Conservation (phyloP, 2,797 vertebrate genomes). For the Rhynchonycteris naso region DNA sequence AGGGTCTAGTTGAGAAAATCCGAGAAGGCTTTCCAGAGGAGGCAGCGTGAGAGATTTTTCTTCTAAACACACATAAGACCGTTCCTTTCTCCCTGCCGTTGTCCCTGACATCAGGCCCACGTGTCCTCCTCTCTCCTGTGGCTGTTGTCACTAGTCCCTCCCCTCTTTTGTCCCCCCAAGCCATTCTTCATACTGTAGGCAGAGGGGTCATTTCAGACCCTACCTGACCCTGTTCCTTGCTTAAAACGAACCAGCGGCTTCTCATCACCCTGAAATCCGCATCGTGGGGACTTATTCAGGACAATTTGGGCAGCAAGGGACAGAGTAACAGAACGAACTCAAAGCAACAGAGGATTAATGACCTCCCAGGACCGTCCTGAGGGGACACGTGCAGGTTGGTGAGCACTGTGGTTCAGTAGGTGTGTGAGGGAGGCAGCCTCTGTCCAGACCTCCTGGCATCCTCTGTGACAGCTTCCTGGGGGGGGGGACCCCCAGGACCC, state of each 20-base stretch:
- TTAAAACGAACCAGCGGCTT: not conserved
- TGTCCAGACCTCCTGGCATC: not conserved
- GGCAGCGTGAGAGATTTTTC: not conserved
- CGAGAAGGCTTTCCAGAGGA: not conserved
- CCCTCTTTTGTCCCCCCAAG: accelerated
- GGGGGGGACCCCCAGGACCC: not conserved
- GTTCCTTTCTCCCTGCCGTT: not conserved
- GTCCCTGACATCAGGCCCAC: not conserved
- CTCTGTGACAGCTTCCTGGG: accelerated
- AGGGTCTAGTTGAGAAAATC: not conserved
- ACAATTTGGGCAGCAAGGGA: not conserved
- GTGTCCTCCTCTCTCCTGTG: not conserved
- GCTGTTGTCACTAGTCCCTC: not conserved
- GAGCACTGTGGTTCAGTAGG: not conserved
- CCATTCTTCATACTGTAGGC: not conserved
- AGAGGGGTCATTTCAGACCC: not conserved
- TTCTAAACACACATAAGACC: not conserved
- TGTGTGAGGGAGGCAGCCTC: not conserved
- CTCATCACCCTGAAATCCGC: not conserved
- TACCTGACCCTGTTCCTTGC: not conserved
- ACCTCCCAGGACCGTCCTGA: not conserved
- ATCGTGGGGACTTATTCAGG: not conserved
- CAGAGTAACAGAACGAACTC: not conserved
- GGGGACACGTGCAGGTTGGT: not conserved
- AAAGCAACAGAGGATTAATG: not conserved